These are phyloP conservation scores for Lasioglossum pauxillum DNA, from an alignment of 2,888 invertebrate species.

Conservation along the genomic window DNA sequence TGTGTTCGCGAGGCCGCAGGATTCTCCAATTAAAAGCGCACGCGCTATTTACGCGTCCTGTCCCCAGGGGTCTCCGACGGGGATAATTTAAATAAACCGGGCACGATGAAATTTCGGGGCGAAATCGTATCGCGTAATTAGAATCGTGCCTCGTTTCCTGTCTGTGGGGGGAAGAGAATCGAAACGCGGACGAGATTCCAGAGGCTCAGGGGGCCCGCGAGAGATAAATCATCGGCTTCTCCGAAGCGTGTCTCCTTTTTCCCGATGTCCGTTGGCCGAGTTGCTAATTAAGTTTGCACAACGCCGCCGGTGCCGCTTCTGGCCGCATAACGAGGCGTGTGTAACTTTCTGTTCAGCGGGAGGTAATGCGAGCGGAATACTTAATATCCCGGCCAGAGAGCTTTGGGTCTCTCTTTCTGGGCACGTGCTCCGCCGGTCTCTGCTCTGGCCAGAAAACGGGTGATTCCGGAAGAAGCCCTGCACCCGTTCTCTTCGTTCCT, in stretches of 20 bases:
- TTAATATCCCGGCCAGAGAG: constrained; percentile 60
- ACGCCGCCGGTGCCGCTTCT: constrained; percentile 60
- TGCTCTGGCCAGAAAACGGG: constrained; percentile 37
- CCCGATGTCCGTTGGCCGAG: constrained; percentile 56
- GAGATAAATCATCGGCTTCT: constrained; percentile 62
- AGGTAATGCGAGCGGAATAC: constrained; percentile 67
- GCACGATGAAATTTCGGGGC: constrained; percentile 2
- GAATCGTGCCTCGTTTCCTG: constrained; percentile 24
- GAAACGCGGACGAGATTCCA: constrained; percentile 43
- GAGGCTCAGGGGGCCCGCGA: constrained; percentile 15
- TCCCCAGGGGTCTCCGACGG: not conserved
- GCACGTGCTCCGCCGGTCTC: constrained; percentile 49
- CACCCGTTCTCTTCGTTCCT: constrained; percentile 18
- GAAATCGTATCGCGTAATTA: constrained; percentile 30
- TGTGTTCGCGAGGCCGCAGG: not conserved
- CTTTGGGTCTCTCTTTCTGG: constrained; percentile 52
- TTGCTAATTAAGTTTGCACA: constrained; percentile 77
- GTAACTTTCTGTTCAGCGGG: constrained; percentile 72
- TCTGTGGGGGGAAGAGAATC: not conserved
- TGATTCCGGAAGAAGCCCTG: constrained; percentile 49
- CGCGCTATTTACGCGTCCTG: constrained; percentile 1
- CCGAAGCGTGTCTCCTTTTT: constrained; percentile 55
- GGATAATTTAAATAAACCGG: constrained; percentile 21
- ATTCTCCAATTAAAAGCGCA: constrained; percentile 35
- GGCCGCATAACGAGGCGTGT: constrained; percentile 68